Conservation (phyloP, 2,888 invertebrate species). For the Caenorhabditis sp. region DNA sequence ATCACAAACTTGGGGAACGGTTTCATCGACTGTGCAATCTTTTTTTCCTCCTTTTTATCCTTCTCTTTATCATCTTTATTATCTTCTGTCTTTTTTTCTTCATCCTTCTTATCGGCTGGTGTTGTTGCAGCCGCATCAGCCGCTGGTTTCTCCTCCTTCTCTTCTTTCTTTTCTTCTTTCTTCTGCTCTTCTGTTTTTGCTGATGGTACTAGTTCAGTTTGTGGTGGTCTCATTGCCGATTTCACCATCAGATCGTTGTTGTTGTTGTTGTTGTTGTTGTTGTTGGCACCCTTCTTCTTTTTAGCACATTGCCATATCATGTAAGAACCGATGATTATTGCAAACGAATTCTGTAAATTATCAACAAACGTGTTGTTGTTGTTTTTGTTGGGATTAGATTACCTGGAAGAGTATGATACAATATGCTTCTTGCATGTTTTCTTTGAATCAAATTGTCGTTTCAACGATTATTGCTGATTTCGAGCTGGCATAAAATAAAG, state of each 20-base stretch:
- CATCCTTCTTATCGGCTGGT: background rate
- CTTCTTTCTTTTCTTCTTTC: background rate
- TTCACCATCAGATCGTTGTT: background rate
- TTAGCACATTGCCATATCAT: background rate
- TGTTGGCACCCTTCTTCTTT: background rate
- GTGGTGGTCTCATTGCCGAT: background rate
- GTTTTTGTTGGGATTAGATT: slow-evolving; percentile 31
- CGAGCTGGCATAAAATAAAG: too few species aligned
- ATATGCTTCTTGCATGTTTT: background rate
- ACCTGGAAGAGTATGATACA: background rate
- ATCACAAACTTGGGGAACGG: slow-evolving; percentile 3
- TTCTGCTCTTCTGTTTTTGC: background rate
- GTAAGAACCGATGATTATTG: background rate
- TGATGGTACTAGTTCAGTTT: background rate
- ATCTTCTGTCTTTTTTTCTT: slow-evolving; percentile 2
- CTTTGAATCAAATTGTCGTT: background rate
- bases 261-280: too few species aligned
- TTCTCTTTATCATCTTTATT: slow-evolving; percentile 5
- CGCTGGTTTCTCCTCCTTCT: background rate
- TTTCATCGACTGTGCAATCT: slow-evolving; percentile 1
- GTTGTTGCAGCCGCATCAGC: background rate
- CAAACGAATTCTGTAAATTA: background rate
- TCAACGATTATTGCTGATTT: too few species aligned
- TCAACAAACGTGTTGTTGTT: slow-evolving; percentile 7
- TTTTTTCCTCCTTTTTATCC: slow-evolving; percentile 6